Conservation (phyloP, 2,113 vertebrate species). For the Potamarius usumacintae region DNA sequence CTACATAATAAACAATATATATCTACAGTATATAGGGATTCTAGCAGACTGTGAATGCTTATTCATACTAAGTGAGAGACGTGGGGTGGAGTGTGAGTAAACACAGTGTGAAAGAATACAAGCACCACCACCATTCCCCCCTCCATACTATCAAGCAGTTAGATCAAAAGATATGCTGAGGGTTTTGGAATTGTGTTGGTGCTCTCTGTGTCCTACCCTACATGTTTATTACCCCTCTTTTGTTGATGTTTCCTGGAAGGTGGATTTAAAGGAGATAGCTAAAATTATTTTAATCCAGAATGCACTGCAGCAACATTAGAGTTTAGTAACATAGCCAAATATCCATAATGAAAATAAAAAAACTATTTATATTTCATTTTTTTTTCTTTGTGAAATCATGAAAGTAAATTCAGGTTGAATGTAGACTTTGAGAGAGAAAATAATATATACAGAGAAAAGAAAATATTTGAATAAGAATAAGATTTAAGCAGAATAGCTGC, state of each 20-base stretch:
- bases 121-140: neutral
- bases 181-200: neutral
- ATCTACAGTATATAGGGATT: neutral
- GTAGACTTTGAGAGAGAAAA: neutral
- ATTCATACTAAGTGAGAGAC: neutral
- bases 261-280: neutral
- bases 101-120: conserved; percentile 15
- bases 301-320: neutral
- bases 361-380: neutral
- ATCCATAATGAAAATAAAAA: neutral
- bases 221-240: neutral
- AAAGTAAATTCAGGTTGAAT: neutral
- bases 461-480: neutral
- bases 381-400: neutral
- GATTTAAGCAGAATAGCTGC: neutral
- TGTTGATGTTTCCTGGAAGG: neutral
- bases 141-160: conserved; percentile 23
- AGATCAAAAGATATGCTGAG: conserved; percentile 20
- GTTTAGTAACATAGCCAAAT: neutral
- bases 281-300: neutral
- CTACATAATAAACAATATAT: neutral
- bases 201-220: neutral
- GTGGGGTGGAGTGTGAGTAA: conserved; percentile 5
- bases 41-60: neutral
- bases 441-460: conserved; percentile 1